Evolutionary conservation across 2,888 invertebrate species (phyloP).

Genomic region (Drosophila picticornis): DNA sequence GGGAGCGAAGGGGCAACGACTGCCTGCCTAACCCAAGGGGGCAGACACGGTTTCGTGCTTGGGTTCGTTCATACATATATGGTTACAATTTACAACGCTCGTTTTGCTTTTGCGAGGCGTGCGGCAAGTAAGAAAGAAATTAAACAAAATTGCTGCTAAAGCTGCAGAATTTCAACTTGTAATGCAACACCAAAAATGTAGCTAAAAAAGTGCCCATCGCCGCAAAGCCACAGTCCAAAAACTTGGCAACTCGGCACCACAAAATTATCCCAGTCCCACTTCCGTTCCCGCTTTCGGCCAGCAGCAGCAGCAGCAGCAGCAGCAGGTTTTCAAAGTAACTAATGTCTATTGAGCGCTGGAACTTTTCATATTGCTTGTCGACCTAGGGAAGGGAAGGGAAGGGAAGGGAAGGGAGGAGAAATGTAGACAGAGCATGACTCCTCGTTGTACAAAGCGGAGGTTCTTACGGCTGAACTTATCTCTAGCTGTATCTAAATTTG

Average conservation of each 20-base stretch:
- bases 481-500: background rate
- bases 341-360: slow-evolving; percentile 59
- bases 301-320: slow-evolving; percentile 3
- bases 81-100: slow-evolving; percentile 75
- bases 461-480: background rate
- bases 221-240: slow-evolving; percentile 8
- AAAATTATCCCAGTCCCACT: slow-evolving; percentile 3
- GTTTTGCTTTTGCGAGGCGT: slow-evolving; percentile 48
- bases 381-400: background rate
- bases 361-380: slow-evolving; percentile 21
- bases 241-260: slow-evolving; percentile 5
- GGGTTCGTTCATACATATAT: slow-evolving; percentile 39
- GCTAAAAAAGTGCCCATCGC: background rate
- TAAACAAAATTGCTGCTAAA: slow-evolving; percentile 69
- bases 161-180: slow-evolving; percentile 65
- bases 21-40: slow-evolving; percentile 14
- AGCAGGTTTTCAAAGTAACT: slow-evolving; percentile 52
- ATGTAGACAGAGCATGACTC: background rate
- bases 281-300: slow-evolving; percentile 6
- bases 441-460: background rate
- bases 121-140: slow-evolving; percentile 60
- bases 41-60: slow-evolving; percentile 8
- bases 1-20: background rate
- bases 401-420: background rate
- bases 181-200: slow-evolving; percentile 64